These are phyloP conservation scores for Lophochroa leadbeateri DNA, from an alignment of 2,113 vertebrate species.

Conservation along the genomic window DNA sequence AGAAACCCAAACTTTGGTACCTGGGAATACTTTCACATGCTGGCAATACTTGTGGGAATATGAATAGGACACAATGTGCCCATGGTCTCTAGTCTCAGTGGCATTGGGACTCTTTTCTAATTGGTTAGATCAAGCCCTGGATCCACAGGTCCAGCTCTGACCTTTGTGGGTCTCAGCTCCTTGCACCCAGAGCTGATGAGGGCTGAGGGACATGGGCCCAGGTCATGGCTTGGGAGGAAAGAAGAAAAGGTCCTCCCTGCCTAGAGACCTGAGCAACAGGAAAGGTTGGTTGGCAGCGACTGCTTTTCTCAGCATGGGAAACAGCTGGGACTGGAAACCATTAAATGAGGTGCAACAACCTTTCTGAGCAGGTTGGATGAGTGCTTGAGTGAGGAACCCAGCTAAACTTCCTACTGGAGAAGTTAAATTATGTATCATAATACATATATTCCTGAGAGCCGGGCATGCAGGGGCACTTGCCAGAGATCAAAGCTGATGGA, in stretches of 20 bases:
- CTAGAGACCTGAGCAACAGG: neutral
- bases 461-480: fast-evolving
- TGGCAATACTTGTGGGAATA: neutral
- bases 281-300: neutral
- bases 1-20: neutral
- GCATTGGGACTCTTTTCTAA: neutral
- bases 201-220: neutral
- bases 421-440: neutral
- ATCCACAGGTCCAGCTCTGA: neutral
- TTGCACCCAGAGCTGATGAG: neutral
- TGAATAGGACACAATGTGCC: neutral
- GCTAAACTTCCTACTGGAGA: neutral
- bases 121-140: neutral
- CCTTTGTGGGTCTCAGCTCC: fast-evolving
- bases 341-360: neutral
- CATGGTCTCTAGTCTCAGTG: neutral
- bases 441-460: neutral
- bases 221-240: neutral
- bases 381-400: neutral
- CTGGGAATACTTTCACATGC: neutral
- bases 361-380: neutral
- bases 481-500: neutral
- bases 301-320: neutral
- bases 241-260: neutral
- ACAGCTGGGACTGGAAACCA: neutral